Evolutionary conservation across 2,113 vertebrate genomes (phyloP).

Genomic region (Gorilla gorilla): DNA sequence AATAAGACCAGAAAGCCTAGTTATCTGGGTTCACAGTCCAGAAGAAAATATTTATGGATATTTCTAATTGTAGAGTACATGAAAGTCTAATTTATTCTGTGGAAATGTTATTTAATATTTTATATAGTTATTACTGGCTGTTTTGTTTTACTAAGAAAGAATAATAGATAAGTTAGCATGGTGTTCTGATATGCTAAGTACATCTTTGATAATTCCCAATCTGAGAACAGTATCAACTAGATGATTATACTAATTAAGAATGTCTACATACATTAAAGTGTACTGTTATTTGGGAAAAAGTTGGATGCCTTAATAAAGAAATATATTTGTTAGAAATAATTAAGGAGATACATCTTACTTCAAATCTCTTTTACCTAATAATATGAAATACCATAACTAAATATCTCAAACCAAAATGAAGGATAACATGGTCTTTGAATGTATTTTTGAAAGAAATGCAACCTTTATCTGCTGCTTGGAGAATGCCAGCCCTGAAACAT

Average conservation of each 20-base stretch:
- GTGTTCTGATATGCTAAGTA: conserved; percentile 8
- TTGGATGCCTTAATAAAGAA: neutral
- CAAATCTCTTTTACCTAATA: conserved; percentile 35
- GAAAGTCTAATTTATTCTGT: conserved; percentile 34
- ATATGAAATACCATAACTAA: neutral
- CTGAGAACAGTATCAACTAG: conserved; percentile 24
- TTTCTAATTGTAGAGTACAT: conserved; percentile 22
- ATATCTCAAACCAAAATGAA: conserved; percentile 47
- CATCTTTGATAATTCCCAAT: conserved; percentile 28
- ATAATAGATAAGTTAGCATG: neutral
- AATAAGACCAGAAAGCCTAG: neutral
- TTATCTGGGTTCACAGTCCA: neutral
- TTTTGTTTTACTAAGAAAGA: conserved; percentile 48
- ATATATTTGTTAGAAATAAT: conserved; percentile 52
- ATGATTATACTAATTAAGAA: neutral
- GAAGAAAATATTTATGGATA: conserved; percentile 38
- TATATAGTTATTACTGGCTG: neutral
- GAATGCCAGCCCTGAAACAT: conserved; percentile 19
- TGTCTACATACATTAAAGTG: neutral
- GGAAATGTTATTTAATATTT: conserved; percentile 43
- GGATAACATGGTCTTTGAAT: neutral
- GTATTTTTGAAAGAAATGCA: conserved; percentile 49
- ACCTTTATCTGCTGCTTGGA: conserved; percentile 23
- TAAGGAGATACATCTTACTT: conserved; percentile 55
- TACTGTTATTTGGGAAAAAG: conserved; percentile 44